A percentile compares a stretch with the other conserved stretches of the same genome.
These are phyloP conservation scores for Phaethon lepturus DNA, from an alignment of 2,113 vertebrate genomes.

Conservation along the genomic window DNA sequence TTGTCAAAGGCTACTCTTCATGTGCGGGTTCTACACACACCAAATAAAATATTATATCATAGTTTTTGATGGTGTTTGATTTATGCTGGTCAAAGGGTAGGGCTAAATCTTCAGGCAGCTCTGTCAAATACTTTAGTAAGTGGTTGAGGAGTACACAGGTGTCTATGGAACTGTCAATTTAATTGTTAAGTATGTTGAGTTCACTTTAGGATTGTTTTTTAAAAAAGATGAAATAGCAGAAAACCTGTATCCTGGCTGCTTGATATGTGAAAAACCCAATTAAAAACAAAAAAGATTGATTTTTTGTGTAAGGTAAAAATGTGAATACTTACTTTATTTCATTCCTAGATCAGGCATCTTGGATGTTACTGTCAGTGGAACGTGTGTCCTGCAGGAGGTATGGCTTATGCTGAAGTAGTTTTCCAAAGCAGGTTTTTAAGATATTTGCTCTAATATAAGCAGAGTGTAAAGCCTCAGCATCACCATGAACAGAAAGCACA, in stretches of 20 bases:
- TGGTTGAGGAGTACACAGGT: not conserved
- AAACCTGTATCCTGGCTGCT: not conserved
- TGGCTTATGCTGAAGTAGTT: not conserved
- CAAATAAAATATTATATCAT: not conserved
- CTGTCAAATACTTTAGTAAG: not conserved
- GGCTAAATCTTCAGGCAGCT: not conserved
- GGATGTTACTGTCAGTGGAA: not conserved
- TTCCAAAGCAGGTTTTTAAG: not conserved
- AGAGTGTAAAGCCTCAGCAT: not conserved
- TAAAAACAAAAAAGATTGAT: not conserved
- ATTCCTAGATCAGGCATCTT: not conserved
- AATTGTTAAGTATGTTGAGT: not conserved
- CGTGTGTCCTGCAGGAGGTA: not conserved
- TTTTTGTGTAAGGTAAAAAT: not conserved
- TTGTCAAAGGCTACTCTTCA: not conserved
- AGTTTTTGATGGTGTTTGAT: not conserved
- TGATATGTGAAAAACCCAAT: not conserved
- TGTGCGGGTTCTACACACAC: rapidly evolving
- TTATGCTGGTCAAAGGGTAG: not conserved
- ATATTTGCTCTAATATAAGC: not conserved
- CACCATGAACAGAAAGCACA: not conserved
- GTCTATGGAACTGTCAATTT: not conserved
- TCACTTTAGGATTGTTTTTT: not conserved
- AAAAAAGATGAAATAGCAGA: not conserved
- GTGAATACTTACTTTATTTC: not conserved